Conservation (phyloP, 23 tunicate genomes). For the Trididemnum miniatum region DNA sequence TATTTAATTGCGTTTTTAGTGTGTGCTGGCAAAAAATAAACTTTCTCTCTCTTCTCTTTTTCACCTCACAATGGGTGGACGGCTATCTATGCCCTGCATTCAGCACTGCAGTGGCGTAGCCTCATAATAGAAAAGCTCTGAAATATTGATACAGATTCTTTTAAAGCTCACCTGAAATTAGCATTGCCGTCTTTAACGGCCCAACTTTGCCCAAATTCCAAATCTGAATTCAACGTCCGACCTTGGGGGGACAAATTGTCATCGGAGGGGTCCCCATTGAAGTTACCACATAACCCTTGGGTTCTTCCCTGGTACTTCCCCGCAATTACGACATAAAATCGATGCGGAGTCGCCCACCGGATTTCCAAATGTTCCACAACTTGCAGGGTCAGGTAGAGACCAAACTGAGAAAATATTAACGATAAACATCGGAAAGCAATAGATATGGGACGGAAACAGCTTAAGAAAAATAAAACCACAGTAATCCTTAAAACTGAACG, state of each 20-base stretch:
- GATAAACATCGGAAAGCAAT: too few species aligned
- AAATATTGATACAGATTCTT: too few species aligned
- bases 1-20: too few species aligned
- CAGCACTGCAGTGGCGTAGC: too few species aligned
- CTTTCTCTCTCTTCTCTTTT: too few species aligned
- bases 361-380: slow-evolving; percentile 62
- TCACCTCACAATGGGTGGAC: too few species aligned
- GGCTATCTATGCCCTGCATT: too few species aligned
- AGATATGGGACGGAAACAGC: too few species aligned
- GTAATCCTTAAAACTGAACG: too few species aligned
- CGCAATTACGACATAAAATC: slow-evolving; percentile 75
- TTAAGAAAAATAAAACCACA: too few species aligned
- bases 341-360: slow-evolving; percentile 90
- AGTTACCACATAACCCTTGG: slow-evolving; percentile 89
- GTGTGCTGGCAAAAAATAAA: too few species aligned
- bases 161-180: slow-evolving; percentile 62
- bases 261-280: slow-evolving; percentile 56
- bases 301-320: slow-evolving; percentile 72
- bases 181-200: slow-evolving; percentile 53
- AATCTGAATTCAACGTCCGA: slow-evolving; percentile 30
- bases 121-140: too few species aligned
- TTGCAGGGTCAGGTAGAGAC: slow-evolving; percentile 57
- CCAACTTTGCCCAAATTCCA: slow-evolving; percentile 92
- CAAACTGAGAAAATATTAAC: slow-evolving; percentile 70
- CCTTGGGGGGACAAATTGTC: slow-evolving; percentile 66